Evolutionary conservation across 2,113 vertebrate genomes (phyloP), one percentile per base, ranked within the genome.

Genomic region (Apeltes quadracus): DNA sequence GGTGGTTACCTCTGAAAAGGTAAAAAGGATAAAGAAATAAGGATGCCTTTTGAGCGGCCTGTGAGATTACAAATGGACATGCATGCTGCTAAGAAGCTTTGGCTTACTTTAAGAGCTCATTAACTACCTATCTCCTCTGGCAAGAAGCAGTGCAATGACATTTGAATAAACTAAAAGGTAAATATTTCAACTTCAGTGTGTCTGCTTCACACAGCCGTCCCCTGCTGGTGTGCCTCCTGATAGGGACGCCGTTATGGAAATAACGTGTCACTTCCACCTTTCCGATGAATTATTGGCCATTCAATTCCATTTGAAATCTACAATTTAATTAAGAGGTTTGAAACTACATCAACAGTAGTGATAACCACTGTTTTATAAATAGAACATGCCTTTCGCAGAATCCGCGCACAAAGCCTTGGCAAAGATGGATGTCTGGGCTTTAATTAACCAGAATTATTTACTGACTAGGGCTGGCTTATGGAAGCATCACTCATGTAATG

Each of bases 401-500:
- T 72, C 61, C 62, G 69, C 86, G 84, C 87, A 89, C 89, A 88
- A 85, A 86, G 84, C 83, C 64, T 29, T 77, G 76, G 80, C 76
- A 86, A 87, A 91, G 91, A 93, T 87, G 85, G 87, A 92, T 92
- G 92, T 85, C 87, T 87, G 75, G 75, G 67, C 88, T 92, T 92
- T 90, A 91, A 91, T 93, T 92, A 93, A 91, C 83, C 90, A 89
- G 90, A 91, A 91, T 92, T 90, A 92, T 93, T 92, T 92, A 93
- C 88, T 87, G 89, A 91, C 84, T 88, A 22, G 57, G 70, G 76
- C 85, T 76, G 84, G 85, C 85, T 89, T 85, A 85, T 87, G 88
- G 87, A 84, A 89, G 84, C 89, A 91, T 92, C 89, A 87, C 75
- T 93, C 90, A 91, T 91, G 88, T 92, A 92, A 92, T 92, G 87